Conservation (phyloP, 1,140 invertebrate genomes). For the Neuroterus valhalla region DNA sequence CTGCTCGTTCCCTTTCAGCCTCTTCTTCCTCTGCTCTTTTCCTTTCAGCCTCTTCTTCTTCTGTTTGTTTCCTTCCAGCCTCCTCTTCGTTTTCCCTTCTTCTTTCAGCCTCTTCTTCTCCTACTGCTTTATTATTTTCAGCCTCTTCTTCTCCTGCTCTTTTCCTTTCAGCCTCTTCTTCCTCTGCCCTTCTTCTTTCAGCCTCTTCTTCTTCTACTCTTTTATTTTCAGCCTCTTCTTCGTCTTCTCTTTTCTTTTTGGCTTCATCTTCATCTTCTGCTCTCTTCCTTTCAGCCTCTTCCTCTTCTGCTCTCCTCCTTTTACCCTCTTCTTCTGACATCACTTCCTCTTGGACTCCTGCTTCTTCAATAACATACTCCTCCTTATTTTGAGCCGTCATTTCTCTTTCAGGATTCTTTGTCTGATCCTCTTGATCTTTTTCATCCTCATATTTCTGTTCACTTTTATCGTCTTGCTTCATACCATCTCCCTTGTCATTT, state of each 20-base stretch:
- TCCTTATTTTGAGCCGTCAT: background rate
- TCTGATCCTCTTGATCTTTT: constrained; percentile 22
- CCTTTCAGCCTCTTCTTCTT: background rate
- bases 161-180: background rate
- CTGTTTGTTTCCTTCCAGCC: no score
- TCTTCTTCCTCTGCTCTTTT: constrained; percentile 13
- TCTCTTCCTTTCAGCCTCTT: constrained; percentile 2
- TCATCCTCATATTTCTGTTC: constrained; percentile 19
- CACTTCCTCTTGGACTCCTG: no score
- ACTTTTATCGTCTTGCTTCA: no score
- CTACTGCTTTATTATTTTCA: constrained; percentile 9
- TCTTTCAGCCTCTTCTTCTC: constrained; percentile 18
- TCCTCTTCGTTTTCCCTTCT: constrained; percentile 4
- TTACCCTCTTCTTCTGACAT: constrained; percentile 31
- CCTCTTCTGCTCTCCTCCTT: background rate
- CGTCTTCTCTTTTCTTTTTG: constrained; percentile 13
- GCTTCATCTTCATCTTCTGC: constrained; percentile 25
- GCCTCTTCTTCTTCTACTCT: background rate
- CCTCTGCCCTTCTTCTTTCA: no score
- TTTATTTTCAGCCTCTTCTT: constrained; percentile 12
- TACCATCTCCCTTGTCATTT: constrained; percentile 14
- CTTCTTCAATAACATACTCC: background rate
- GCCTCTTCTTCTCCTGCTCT: constrained; percentile 13
- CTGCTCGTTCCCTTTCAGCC: background rate
- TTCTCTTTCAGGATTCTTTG: constrained; percentile 8